These are phyloP conservation scores for Neogale vison DNA, from an alignment of 2,113 vertebrate genomes.

Conservation along the genomic window DNA sequence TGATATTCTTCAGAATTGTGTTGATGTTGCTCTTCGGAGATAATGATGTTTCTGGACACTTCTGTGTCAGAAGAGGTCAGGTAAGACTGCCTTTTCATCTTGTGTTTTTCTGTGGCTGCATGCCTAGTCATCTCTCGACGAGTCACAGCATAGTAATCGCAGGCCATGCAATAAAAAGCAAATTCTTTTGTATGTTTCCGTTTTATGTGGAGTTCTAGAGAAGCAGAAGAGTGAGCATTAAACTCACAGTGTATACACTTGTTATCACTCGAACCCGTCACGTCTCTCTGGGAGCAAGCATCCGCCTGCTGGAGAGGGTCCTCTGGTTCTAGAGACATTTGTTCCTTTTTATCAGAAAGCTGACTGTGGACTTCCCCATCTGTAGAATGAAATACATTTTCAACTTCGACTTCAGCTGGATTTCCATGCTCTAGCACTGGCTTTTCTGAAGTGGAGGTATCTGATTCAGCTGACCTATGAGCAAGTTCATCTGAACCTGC, in stretches of 20 bases:
- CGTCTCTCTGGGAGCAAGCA: conserved; percentile 74
- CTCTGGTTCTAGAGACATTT: conserved; percentile 50
- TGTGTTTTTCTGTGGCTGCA: conserved; percentile 94
- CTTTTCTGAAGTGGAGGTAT: conserved; percentile 55
- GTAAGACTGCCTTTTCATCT: conserved; percentile 90
- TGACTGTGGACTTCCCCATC: conserved; percentile 55
- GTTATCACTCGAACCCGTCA: conserved; percentile 75
- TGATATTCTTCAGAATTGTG: conserved; percentile 54
- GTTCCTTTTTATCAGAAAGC: conserved; percentile 55
- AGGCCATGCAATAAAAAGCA: conserved; percentile 96
- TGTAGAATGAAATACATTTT: conserved; percentile 54
- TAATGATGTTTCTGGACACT: neutral
- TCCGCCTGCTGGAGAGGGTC: conserved; percentile 71
- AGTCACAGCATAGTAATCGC: conserved; percentile 95
- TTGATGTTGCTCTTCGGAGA: conserved; percentile 57
- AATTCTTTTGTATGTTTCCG: conserved; percentile 95
- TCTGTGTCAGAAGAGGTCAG: conserved; percentile 73
- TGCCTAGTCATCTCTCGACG: conserved; percentile 95
- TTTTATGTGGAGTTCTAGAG: conserved; percentile 93
- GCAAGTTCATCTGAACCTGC: conserved; percentile 55
- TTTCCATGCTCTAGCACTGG: conserved; percentile 63
- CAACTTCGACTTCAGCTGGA: conserved; percentile 56
- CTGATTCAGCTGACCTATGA: conserved; percentile 62
- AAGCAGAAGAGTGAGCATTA: conserved; percentile 90
- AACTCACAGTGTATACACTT: conserved; percentile 91